Conservation (phyloP, 2,888 invertebrate genomes). For the Tachystola acroxantha region DNA sequence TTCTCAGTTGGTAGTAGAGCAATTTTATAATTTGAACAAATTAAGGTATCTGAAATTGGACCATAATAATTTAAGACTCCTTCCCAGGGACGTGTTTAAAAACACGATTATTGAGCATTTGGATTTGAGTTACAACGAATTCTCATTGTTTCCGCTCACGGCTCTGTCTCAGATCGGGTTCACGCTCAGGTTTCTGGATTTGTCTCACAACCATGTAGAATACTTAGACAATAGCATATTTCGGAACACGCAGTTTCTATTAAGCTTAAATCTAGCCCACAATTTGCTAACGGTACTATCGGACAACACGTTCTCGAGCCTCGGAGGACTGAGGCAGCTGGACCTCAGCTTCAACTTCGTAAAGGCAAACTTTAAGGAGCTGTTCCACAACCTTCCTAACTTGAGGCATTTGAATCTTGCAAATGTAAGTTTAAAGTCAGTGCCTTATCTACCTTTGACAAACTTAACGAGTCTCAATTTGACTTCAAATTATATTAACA, state of each 20-base stretch:
- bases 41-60: slow-evolving; percentile 85
- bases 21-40: slow-evolving; percentile 87
- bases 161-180: slow-evolving; percentile 88
- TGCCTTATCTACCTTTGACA: slow-evolving; percentile 87
- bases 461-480: slow-evolving; percentile 89
- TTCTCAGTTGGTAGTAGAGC: slow-evolving; percentile 86
- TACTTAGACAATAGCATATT: slow-evolving; percentile 93
- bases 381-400: slow-evolving; percentile 91
- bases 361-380: slow-evolving; percentile 91
- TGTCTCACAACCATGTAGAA: slow-evolving; percentile 89
- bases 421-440: slow-evolving; percentile 85
- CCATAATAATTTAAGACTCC: slow-evolving; percentile 83
- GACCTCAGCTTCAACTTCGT: slow-evolving; percentile 89
- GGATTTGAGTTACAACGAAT: slow-evolving; percentile 87
- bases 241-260: slow-evolving; percentile 87
- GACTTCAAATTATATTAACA: slow-evolving; percentile 86
- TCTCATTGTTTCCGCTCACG: slow-evolving; percentile 87
- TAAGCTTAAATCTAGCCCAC: slow-evolving; percentile 86
- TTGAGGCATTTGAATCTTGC: slow-evolving; percentile 87
- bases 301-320: slow-evolving; percentile 91
- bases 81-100: slow-evolving; percentile 88
- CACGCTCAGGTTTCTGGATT: slow-evolving; percentile 86
- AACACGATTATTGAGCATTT: slow-evolving; percentile 89
- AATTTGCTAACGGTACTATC: slow-evolving; percentile 91
- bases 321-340: slow-evolving; percentile 86